Base-by-base conservation (phyloP, 2,797 vertebrate genomes). In the Phyllotis vaccarum region DNA sequence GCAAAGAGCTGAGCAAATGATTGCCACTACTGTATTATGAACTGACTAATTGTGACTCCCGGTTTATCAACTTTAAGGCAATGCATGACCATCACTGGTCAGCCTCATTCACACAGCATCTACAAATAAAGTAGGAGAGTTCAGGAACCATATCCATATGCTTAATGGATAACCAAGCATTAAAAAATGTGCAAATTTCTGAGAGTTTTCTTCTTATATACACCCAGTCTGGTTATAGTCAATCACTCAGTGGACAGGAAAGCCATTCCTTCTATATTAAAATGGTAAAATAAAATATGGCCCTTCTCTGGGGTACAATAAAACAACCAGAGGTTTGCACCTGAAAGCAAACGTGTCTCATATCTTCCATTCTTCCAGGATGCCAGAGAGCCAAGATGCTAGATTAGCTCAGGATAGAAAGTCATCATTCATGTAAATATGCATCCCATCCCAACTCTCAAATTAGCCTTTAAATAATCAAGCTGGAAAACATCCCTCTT, bases 391-490 rank as follows among this genome's bases (percentile, higher is more conserved):
- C 31, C 89, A 68, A 62, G 72, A 70, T 93, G 72, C 54, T 96
- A 72, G 72, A 62, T 91, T 91, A 83, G 62, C 54, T 72, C 70
- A 89, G 64, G 49, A 60, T 88, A 34, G 70, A 90, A 75, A n/a
- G 66, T 78, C 70, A 86, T 80, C 83, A 37, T 76, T 58, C 37
- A 10, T 91, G 86, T 80, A 86, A 96, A 22, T 94, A 96, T 94
- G 89, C 96, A 91, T 89, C 52, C 31, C 62, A 68, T 43, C 60
- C 68, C 27, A 80, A 46, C 70, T 89, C 93, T 96, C 68, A 94
- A 85, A 93, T 97, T 96, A 95, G 60, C 40, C 58, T 68, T 96
- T 64, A 91, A 83, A 93, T 95, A 92, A 94, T 89, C 90, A 95
- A 87, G 54, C 64, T 91, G 93, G 78, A 96, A 97, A 70, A 17